Evolutionary conservation across 2,113 vertebrate species (phyloP).

Genomic region (Passer domesticus): DNA sequence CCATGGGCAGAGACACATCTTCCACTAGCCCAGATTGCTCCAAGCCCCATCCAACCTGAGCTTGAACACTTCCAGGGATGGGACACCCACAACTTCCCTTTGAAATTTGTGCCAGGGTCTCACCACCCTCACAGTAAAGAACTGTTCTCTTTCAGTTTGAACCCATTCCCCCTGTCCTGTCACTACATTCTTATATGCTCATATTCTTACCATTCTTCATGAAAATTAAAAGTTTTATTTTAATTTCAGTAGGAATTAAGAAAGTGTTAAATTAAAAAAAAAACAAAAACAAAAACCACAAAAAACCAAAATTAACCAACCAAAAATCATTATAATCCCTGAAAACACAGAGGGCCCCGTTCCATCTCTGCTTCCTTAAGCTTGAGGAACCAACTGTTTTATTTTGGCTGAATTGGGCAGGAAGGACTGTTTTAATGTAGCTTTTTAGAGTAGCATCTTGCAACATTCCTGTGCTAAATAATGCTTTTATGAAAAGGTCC

Average conservation of each 20-base stretch:
- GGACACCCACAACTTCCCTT: background rate
- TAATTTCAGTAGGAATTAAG: background rate
- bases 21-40: background rate
- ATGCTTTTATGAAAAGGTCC: constrained; percentile 78
- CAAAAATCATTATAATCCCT: rapidly evolving
- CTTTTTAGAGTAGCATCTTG: background rate
- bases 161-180: background rate
- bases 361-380: background rate
- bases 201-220: background rate
- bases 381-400: background rate
- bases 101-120: background rate
- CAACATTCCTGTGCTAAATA: background rate
- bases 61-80: background rate
- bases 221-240: background rate
- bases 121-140: background rate
- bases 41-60: background rate
- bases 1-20: background rate
- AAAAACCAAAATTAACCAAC: rapidly evolving
- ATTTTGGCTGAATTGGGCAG: background rate
- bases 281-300: no score
- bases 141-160: background rate
- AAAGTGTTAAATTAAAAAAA: background rate
- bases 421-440: background rate
- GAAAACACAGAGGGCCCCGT: background rate
- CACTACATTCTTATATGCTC: background rate